Evolutionary conservation across 2,888 invertebrate species (phyloP).

Genomic region (Hypselothyrea guttata): DNA sequence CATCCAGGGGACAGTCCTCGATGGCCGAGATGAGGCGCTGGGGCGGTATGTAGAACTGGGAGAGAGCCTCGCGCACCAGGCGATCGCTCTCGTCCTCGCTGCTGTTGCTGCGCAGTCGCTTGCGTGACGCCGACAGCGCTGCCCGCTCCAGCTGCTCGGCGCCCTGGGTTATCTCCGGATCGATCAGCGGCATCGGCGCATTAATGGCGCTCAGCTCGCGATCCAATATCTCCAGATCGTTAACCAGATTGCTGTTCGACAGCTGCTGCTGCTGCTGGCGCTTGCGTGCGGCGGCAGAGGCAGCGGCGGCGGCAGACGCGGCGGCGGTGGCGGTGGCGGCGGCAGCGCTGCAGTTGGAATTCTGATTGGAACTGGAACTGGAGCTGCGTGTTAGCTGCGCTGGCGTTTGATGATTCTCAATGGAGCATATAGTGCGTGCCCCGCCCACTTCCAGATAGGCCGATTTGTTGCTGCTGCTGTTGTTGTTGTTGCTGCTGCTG

Average conservation of each 20-base stretch:
- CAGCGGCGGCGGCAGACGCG: slow-evolving; percentile 9
- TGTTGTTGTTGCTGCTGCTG: slow-evolving; percentile 22
- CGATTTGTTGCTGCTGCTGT: slow-evolving; percentile 30
- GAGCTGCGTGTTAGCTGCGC: slow-evolving; percentile 26
- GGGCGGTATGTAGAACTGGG: slow-evolving; percentile 88
- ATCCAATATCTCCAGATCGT: slow-evolving; percentile 82
- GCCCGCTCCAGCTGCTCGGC: slow-evolving; percentile 82
- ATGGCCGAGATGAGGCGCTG: slow-evolving; percentile 87
- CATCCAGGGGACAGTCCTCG: slow-evolving; percentile 84
- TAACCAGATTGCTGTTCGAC: slow-evolving; percentile 81
- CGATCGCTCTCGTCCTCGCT: slow-evolving; percentile 86
- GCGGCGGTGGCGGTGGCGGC: slow-evolving; percentile 19
- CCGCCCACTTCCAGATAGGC: slow-evolving; percentile 11
- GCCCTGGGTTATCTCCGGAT: slow-evolving; percentile 82
- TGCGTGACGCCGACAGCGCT: slow-evolving; percentile 79
- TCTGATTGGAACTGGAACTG: slow-evolving; percentile 38
- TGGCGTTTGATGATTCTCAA: slow-evolving; percentile 62
- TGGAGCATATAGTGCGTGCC: slow-evolving; percentile 56
- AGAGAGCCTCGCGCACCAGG: slow-evolving; percentile 87
- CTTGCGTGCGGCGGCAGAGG: slow-evolving; percentile 56
- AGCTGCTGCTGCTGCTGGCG: slow-evolving; percentile 63
- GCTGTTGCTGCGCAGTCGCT: slow-evolving; percentile 81
- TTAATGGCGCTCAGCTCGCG: slow-evolving; percentile 82
- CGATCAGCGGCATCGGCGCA: slow-evolving; percentile 82
- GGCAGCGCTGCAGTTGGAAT: slow-evolving; percentile 13